Conservation (phyloP, 2,888 invertebrate genomes). For the Apocheima hispidaria region DNA sequence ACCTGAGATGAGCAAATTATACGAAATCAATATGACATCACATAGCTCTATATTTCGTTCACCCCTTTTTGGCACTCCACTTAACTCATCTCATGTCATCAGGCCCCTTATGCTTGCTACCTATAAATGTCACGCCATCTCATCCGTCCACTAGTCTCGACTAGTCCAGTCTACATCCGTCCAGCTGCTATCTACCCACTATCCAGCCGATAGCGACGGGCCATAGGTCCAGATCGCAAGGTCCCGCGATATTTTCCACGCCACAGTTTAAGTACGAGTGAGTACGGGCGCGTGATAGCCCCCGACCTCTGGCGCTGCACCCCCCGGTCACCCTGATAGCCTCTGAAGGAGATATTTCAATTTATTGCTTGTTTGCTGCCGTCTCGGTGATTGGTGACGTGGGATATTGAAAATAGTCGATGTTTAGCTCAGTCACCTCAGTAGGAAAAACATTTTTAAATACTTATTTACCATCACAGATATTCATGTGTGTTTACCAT, state of each 20-base stretch:
- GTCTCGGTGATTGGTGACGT: conserved; percentile 36
- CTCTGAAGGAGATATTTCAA: conserved; percentile 52
- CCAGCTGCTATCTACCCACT: conserved; percentile 3
- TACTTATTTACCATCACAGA: no score
- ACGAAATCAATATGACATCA: no score
- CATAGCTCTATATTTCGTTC: no score
- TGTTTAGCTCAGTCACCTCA: no score
- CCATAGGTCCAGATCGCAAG: conserved; percentile 39
- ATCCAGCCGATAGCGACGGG: not conserved
- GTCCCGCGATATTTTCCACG: conserved; percentile 54
- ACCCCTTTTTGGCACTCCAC: no score
- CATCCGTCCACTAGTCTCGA: not conserved
- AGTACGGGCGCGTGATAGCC: conserved; percentile 50
- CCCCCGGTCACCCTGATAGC: conserved; percentile 48
- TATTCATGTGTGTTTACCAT: no score
- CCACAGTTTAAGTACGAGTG: not conserved
- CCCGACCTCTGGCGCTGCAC: conserved; percentile 29
- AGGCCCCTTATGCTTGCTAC: no score
- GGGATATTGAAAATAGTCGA: conserved; percentile 13
- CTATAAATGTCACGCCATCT: not conserved
- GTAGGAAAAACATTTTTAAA: no score
- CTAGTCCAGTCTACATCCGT: conserved; percentile 5
- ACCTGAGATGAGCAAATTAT: no score
- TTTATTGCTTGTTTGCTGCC: conserved; percentile 54
- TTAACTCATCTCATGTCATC: no score